phyloP scores from a whole-genome alignment of 2,797 vertebrate genomes.

The Lophotriccus pileatus region DNA sequence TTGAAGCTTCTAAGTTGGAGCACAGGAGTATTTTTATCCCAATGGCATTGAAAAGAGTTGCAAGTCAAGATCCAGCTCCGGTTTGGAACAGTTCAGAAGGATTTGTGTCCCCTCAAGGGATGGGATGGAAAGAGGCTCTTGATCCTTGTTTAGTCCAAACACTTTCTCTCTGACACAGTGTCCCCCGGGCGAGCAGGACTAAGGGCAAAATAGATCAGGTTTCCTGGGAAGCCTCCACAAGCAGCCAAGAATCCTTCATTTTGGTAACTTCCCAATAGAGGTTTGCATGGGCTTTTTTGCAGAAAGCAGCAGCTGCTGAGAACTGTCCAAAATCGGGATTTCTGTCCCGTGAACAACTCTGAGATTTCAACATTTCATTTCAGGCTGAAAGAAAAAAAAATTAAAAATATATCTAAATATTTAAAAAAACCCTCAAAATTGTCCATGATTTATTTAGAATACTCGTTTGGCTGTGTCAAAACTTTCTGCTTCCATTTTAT shows the following conservation, averaged over 20 bases:
- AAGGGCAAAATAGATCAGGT: neutral
- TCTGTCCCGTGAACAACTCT: neutral
- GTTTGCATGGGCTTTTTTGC: neutral
- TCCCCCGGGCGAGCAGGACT: accelerated
- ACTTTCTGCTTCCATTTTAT: neutral
- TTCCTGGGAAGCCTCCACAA: neutral
- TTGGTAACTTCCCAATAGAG: neutral
- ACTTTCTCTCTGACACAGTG: neutral
- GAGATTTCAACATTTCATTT: neutral
- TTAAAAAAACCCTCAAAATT: neutral
- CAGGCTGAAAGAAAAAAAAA: neutral
- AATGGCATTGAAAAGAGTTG: neutral
- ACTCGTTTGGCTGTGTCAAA: neutral
- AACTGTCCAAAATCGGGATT: neutral
- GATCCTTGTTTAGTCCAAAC: neutral
- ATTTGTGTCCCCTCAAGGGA: neutral
- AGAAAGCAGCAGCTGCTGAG: neutral
- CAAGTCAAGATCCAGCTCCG: neutral
- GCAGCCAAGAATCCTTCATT: neutral
- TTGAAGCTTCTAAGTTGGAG: neutral
- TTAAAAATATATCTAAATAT: no score
- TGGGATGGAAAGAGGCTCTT: neutral
- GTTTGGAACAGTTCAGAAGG: neutral
- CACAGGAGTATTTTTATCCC: neutral
- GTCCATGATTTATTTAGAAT: neutral